These are phyloP conservation scores for Bergia sp. DNA, from an alignment of 92 coral and sea anemone genomes.

Conservation along the genomic window DNA sequence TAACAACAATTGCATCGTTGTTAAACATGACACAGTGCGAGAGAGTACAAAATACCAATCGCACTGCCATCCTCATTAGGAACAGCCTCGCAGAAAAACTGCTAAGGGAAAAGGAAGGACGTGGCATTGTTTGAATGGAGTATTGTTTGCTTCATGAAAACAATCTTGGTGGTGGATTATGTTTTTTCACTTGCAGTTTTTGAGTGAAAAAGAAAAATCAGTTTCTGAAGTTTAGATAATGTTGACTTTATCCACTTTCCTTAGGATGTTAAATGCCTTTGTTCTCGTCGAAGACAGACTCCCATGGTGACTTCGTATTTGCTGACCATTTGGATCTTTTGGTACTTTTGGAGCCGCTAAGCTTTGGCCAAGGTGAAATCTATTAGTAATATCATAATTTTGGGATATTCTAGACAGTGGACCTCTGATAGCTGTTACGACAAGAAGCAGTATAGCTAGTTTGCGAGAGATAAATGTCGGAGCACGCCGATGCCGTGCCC, in stretches of 20 bases:
- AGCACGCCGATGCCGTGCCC: too few species aligned
- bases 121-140: not conserved
- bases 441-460: too few species aligned
- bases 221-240: not conserved
- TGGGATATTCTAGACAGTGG: too few species aligned
- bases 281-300: too few species aligned
- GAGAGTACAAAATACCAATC: slow-evolving; percentile 9
- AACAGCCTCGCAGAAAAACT: slow-evolving; percentile 26
- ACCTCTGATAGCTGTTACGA: too few species aligned
- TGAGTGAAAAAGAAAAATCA: not conserved
- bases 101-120: slow-evolving; percentile 19
- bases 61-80: not conserved
- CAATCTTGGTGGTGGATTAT: not conserved
- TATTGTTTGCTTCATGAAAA: not conserved
- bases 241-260: not conserved
- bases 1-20: not conserved
- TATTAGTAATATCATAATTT: too few species aligned
- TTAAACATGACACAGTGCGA: slow-evolving; percentile 16
- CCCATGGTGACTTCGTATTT: too few species aligned
- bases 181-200: not conserved
- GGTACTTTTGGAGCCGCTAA: too few species aligned
- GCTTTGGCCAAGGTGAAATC: too few species aligned
- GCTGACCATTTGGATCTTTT: too few species aligned
- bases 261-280: too few species aligned
- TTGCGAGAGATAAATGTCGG: too few species aligned